Conservation (phyloP, 2,797 vertebrate species). For the Sylvilagus floridanus region DNA sequence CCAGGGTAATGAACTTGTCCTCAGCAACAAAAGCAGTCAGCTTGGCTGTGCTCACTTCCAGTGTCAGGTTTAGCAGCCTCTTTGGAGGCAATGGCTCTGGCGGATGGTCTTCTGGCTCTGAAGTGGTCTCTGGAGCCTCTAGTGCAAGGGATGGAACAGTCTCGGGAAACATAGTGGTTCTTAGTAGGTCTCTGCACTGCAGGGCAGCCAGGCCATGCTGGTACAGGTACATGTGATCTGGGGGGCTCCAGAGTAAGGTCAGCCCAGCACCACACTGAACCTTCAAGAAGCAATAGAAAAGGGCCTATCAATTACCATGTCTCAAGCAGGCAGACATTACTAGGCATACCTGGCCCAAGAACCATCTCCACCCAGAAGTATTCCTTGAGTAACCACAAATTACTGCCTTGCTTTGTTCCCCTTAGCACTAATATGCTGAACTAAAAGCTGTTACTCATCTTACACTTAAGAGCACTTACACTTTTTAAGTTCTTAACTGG, state of each 20-base stretch:
- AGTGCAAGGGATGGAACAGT: background rate
- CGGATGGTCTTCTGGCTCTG: background rate
- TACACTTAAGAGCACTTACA: background rate
- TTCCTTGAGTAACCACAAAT: constrained; percentile 45
- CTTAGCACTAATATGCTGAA: constrained; percentile 10
- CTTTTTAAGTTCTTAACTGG: constrained; percentile 1
- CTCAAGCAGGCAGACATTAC: background rate
- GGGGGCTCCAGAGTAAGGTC: constrained; percentile 93
- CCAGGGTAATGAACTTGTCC: constrained; percentile 92
- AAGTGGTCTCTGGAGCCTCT: constrained; percentile 15
- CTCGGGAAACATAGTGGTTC: constrained; percentile 72
- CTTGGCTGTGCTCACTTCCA: constrained; percentile 91
- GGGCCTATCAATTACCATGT: background rate
- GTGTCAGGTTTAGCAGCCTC: constrained; percentile 87
- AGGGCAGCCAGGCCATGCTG: constrained; percentile 93
- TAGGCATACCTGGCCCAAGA: constrained; percentile 2
- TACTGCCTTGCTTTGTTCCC: constrained; percentile 9
- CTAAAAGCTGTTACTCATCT: background rate
- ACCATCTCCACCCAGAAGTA: constrained; percentile 18
- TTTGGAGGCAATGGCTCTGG: constrained; percentile 75
- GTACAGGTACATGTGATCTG: constrained; percentile 96
- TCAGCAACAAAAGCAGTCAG: constrained; percentile 92
- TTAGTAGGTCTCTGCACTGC: constrained; percentile 89
- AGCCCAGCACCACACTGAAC: constrained; percentile 92
- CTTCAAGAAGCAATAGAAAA: constrained; percentile 76